Base-by-base conservation (phyloP, 2,113 vertebrate species). In the Melozone crissalis region DNA sequence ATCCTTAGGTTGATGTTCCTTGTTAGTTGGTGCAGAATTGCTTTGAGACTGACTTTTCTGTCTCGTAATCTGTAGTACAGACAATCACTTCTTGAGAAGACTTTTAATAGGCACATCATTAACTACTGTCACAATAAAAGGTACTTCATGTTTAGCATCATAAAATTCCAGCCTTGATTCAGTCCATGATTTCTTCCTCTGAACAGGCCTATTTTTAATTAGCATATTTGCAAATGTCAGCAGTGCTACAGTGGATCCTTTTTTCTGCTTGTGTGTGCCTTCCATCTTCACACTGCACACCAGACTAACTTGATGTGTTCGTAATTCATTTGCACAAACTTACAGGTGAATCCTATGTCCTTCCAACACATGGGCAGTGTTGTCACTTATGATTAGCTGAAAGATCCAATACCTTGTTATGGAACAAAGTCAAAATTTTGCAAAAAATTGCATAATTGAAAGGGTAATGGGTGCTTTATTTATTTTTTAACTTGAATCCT, bases 21-120 rank as follows among this genome's bases (percentile, higher is more conserved):
- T 58, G 28, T 78, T 84, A 81, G 57, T 9, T 89, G 62, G 27
- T 26, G 11, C 26, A 78, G 80, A 90, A 72, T 54, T 87, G 66
- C 95, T 90, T 72, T 69, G 44, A 86, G 73, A 75, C 26, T 1
- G 10, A 79, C 89, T 92, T 96, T 69, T 71, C 57, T 33, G 57
- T 22, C 14, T 89, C 5, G 1, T 75, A 81, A 46, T 5, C 67
- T 6, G 31, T 59, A 26, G 33, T 43, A 21, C 24, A 84, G 72
- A 85, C 35, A 92, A 57, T 46, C 41, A 41, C 28, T 58, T 76
- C n/a, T 81, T 82, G 43, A 71, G 52, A 85, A 77, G 35, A 76
- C 90, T 97, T 96, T 91, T 95, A 72, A 88, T 71, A 52, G 62
- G 90, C 22, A 43, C 43, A 84, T 89, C 83, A 78, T 80, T 77